phyloP scores from a whole-genome alignment of 1,140 invertebrate genomes.

The Drosophila rufa region DNA sequence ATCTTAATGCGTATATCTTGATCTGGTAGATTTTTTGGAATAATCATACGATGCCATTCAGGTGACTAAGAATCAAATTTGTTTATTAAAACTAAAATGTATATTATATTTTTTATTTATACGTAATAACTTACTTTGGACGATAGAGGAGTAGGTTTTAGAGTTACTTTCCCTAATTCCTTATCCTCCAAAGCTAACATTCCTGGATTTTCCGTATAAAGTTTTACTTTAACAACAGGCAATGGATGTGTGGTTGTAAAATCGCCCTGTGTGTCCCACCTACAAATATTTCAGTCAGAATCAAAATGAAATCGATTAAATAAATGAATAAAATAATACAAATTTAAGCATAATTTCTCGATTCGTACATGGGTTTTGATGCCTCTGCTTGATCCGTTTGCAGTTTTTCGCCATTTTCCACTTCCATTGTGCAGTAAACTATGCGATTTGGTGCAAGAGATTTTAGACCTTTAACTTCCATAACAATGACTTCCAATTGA shows the following conservation, averaged over 20 bases:
- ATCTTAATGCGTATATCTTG: conserved; percentile 99
- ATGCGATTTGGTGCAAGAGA: conserved; percentile 98
- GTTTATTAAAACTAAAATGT: neutral
- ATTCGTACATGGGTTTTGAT: conserved; percentile 96
- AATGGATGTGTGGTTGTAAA: conserved; percentile 99
- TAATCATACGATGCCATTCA: conserved; percentile 99
- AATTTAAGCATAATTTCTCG: neutral
- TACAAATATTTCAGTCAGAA: conserved; percentile 71
- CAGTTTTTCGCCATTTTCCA: conserved; percentile 98
- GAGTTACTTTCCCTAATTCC: conserved; percentile 97
- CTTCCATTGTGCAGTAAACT: conserved; percentile 99
- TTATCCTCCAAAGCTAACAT: conserved; percentile 99
- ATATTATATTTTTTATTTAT: neutral
- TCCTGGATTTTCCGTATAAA: conserved; percentile 99
- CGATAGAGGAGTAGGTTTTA: conserved; percentile 96
- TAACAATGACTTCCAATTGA: conserved; percentile 98
- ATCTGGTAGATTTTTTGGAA: conserved; percentile 97
- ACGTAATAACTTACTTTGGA: conserved; percentile 89
- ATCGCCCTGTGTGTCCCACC: conserved; percentile 99
- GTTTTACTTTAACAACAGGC: conserved; percentile 97
- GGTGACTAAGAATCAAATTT: conserved; percentile 88
- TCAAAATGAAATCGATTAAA: too few relatives aligned
- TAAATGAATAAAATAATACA: neutral
- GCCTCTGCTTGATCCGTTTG: conserved; percentile 99
- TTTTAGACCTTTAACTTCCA: conserved; percentile 99